Evolutionary conservation across 2,113 vertebrate genomes (phyloP), one percentile per base, ranked within the genome.

Genomic region (Mustelus asterias): DNA sequence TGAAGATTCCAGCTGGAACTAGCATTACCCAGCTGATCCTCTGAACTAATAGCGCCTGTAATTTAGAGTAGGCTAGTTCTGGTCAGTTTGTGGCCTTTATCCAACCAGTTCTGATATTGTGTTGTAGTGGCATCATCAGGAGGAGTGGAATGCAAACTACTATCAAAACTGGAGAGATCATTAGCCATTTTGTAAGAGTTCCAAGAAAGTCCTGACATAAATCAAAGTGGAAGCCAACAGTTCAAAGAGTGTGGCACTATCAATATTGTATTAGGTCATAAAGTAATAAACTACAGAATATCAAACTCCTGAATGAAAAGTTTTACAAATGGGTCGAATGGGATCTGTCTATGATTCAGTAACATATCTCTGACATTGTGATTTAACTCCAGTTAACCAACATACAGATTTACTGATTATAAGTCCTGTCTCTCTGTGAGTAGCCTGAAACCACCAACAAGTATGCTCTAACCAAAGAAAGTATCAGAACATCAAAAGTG

Each of bases 271-370:
- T 33, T 18, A 29, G 88, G 58, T n/a, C 58, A 60, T 92, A 92
- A 92, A 63, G 58, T 63, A 92, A 92, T 92, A 63, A 92, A 92
- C 54, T 92, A 92, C 58, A 92, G 26, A 92, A 33, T 92, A 60
- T 63, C 18, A 63, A 63, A 63, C 3, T 63, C 5, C 29, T 92
- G 58, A 92, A 92, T 63, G 29, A 33, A 92, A 63, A 24, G 48
- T 9, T 89, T 58, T 89, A 29, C 58, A 58, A 41, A 86, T 29
- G 1, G 37, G 41, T 4, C 5, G 1, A 11, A 72, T 29, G 65
- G 65, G 11, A 16, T 67, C 65, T 16, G 18, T 72, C 24, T 29
- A 29, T 29, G 26, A 26, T 72, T 26, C 72, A 78, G 10, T 37
- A 80, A 37, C 13, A 76, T 0, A 6, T 20, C 37, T 44, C 18